Evolutionary conservation across 2,888 invertebrate genomes (phyloP).

Genomic region (Drosophila algonquin): DNA sequence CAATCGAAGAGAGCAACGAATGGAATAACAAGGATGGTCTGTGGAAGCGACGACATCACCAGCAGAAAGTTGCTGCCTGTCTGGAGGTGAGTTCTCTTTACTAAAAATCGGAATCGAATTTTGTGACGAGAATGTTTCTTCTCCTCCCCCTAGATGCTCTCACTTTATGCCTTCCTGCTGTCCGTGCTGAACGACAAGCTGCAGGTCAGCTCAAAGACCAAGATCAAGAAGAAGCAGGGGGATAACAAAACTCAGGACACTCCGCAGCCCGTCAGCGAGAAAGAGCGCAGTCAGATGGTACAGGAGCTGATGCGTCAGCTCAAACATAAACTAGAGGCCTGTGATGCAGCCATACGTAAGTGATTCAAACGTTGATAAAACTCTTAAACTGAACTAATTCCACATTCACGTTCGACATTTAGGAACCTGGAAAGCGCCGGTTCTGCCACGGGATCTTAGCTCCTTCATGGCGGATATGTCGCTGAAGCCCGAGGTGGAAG

Average conservation of each 20-base stretch:
- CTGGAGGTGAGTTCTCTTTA: slow-evolving; percentile 85
- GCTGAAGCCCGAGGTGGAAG: slow-evolving; percentile 82
- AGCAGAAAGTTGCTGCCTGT: slow-evolving; percentile 86
- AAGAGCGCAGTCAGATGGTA: slow-evolving; percentile 81
- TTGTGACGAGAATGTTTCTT: not conserved
- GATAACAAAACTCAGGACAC: slow-evolving; percentile 59
- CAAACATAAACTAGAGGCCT: slow-evolving; percentile 81
- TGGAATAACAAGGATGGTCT: slow-evolving; percentile 81
- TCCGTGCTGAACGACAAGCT: slow-evolving; percentile 82
- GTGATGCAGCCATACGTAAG: slow-evolving; percentile 82
- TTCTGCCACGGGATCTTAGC: slow-evolving; percentile 78
- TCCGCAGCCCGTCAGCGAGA: slow-evolving; percentile 76
- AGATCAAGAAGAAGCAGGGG: slow-evolving; percentile 64
- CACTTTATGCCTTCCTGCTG: slow-evolving; percentile 83
- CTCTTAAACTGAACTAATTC: not conserved
- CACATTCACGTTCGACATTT: slow-evolving; percentile 12
- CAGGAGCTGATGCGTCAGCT: slow-evolving; percentile 82
- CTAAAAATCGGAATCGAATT: accelerated
- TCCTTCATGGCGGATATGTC: slow-evolving; percentile 84
- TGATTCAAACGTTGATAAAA: not conserved
- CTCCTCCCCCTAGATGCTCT: slow-evolving; percentile 79
- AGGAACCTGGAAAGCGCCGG: slow-evolving; percentile 82
- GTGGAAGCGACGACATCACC: slow-evolving; percentile 85
- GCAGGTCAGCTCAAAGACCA: slow-evolving; percentile 77
- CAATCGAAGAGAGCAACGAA: slow-evolving; percentile 83